Conservation (phyloP, 2,888 invertebrate genomes). For the Lithophane ornitopus region DNA sequence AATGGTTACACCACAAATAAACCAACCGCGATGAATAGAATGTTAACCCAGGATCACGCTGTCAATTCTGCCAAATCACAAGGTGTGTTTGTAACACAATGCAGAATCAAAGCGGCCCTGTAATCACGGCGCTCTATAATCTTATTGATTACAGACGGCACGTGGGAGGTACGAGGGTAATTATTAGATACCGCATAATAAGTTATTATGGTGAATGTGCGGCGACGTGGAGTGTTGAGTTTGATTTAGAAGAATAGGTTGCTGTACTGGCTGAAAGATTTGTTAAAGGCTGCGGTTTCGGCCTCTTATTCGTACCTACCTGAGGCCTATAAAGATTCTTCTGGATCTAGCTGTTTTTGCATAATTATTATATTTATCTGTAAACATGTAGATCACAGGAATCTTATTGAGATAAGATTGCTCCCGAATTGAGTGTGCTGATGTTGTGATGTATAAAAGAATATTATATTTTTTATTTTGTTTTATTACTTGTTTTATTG, state of each 20-base stretch:
- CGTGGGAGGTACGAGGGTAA: constrained; percentile 51
- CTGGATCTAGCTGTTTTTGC: too few species aligned
- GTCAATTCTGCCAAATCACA: constrained; percentile 59
- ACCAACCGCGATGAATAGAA: constrained; percentile 25
- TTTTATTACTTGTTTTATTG: too few species aligned
- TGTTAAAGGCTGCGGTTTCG: neutral
- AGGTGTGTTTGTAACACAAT: constrained; percentile 63
- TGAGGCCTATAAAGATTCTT: too few species aligned
- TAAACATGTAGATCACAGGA: too few species aligned
- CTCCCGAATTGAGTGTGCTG: too few species aligned
- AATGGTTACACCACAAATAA: too few species aligned
- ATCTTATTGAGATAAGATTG: too few species aligned
- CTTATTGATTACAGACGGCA: constrained; percentile 47
- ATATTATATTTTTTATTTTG: too few species aligned
- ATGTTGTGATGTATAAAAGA: too few species aligned
- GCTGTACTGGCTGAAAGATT: neutral
- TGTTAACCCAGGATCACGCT: constrained; percentile 25
- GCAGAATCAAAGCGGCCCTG: constrained; percentile 58
- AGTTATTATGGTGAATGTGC: constrained; percentile 44
- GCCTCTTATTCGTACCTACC: too few species aligned
- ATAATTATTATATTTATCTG: too few species aligned
- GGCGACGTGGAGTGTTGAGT: neutral
- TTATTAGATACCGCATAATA: constrained; percentile 55
- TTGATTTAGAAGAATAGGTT: neutral
- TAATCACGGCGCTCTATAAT: constrained; percentile 60